phyloP scores from a whole-genome alignment of 2,797 vertebrate species.

The Acanthurus tractus region DNA sequence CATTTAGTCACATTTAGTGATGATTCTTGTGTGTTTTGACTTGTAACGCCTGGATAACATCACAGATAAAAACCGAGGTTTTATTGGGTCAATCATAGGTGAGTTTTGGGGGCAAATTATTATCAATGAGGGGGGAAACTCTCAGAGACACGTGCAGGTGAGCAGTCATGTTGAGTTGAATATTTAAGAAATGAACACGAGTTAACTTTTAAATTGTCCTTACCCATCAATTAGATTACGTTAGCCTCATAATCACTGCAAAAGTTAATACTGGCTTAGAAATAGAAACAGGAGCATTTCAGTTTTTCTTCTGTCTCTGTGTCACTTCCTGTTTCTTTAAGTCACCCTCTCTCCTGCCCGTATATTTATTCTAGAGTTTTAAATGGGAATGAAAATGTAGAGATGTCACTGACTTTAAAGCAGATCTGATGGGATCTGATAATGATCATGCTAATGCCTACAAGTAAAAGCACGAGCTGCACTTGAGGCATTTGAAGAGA shows the following conservation, averaged over 20 bases:
- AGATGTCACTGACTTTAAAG: background rate
- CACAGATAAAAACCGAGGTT: conserved; percentile 56
- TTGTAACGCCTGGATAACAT: conserved; percentile 49
- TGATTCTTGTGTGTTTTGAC: conserved; percentile 26
- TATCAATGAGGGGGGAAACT: conserved; percentile 85
- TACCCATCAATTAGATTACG: background rate
- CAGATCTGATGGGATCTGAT: background rate
- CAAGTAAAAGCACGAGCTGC: background rate
- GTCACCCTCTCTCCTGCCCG: background rate
- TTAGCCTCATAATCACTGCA: conserved; percentile 12
- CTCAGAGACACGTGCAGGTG: conserved; percentile 87
- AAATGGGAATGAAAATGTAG: background rate
- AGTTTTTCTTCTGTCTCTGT: background rate
- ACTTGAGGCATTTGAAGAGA: background rate
- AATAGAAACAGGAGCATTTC: background rate
- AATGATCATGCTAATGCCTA: background rate
- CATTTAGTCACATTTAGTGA: conserved; percentile 63
- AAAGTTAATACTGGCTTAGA: background rate
- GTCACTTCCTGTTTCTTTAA: conserved; percentile 18
- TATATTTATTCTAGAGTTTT: background rate
- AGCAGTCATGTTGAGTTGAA: conserved; percentile 84
- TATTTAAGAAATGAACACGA: conserved; percentile 14
- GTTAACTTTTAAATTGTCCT: conserved; percentile 20
- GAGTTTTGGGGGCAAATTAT: conserved; percentile 82
- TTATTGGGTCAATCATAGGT: conserved; percentile 80